Base-by-base conservation (phyloP, 1,140 invertebrate species). In the Drosophila micromelanica region DNA sequence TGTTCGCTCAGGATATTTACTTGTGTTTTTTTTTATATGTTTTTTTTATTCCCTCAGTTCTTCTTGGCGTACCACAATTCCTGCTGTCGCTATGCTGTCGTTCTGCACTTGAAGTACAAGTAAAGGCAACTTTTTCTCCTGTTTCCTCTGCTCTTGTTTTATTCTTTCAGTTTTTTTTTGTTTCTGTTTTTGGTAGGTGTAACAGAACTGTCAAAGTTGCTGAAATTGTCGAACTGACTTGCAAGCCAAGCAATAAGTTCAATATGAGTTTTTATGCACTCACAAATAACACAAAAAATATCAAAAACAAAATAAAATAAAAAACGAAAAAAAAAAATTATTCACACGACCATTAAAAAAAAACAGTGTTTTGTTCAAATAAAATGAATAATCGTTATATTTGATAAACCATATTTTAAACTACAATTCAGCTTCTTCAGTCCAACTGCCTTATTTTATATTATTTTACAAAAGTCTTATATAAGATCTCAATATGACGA, bases 151-250 rank as follows among this genome's bases (percentile, higher is more conserved):
- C 30, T 6, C 7, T 35, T 35, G 1, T 9, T 35, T 35, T 8
- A 8, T 35, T 78, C 72, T 57, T 52, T 68, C 35, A 27, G 15
- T 42, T 38, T 32, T 54, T 38, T 11, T 27, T 40, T 48, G 17
- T 63, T 32, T 13, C 48, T 38, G 55, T 63, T 62, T 65, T 63
- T 35, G 65, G 57, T 68, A 77, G 78, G 81, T 78, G 82, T 73
- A 73, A 69, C 6, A 59, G 57, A 75, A 78, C 82, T 81, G 82
- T 76, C 82, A 87, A 87, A 87, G 51, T 86, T 73, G 35, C 70
- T 73, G 48, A 71, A 81, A 67, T 78, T 52, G 57, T 73, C 23
- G 59, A 73, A 57, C 45, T 45, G 23, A 30, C 55, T 57, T 27
- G 49, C 49, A 5, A 6, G 4, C 49, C 11, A 17, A 13, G 30